Base-by-base conservation (phyloP, 2,888 invertebrate species). In the Strigamia maritima region DNA sequence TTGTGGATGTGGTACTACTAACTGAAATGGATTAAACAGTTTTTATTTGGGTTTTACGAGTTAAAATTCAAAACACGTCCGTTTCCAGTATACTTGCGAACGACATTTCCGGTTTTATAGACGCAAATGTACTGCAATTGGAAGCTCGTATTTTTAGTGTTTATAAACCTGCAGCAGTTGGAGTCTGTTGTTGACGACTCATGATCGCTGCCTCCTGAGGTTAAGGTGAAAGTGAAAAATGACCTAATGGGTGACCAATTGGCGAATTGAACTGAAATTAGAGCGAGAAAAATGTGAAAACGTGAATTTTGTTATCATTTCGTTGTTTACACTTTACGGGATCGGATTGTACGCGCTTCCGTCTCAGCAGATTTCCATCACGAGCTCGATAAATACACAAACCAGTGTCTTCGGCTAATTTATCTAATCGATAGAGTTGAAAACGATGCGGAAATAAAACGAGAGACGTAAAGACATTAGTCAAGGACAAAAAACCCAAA, bases 1-100 rank as follows among this genome's bases (percentile, higher is more conserved):
- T 78, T 49, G 70, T 79, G 44, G 75, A 78, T 10, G 79, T 76
- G 26, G 79, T 80, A 44, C 79, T 49, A 38, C 60, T 80, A 26
- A 75, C 80, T 80, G 40, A 2, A 49, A 80, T 4, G n/a, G 2
- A 4, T 54, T 22, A 54, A 31, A 31, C 31, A 2, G 31, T 4
- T 31, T 31, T 31, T 31, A 31, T 31, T 31, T 31, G 31, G 3
- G 31, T 31, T 31, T 31, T 4, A n/a, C n/a, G n/a, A n/a, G n/a
- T n/a, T 31, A 31, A 31, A 31, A 2, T 31, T 31, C 31, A 31
- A 31, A 31, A 4, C 7, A 4, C 7, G 2, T 2, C 3, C 7
- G 7, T 31, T 31, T 31, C 31, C 31, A 31, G 31, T 31, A 31
- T 2, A 31, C 3, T 31, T 31, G 31, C 31, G 31, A 31, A 31